Evolutionary conservation across 2,113 vertebrate species (phyloP), one percentile per base, ranked within the genome.

Genomic region (Phycodurus eques): DNA sequence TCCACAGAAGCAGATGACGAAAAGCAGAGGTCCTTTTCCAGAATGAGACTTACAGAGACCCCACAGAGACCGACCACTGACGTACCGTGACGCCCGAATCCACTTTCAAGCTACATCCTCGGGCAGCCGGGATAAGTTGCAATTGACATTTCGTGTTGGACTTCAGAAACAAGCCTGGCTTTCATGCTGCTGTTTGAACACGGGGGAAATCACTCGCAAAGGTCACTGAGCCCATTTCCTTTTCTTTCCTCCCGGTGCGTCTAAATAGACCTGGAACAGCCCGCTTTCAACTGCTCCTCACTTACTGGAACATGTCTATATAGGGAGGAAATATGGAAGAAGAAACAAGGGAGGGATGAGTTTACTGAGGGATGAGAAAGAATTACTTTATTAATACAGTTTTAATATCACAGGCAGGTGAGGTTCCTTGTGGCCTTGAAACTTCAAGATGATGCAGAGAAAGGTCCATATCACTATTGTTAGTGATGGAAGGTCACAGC

Each of bases 171-270:
- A 93, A 93, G 83, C 92, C 84, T 74, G 85, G 90, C 93, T 93
- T 93, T 93, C 90, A 93, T 93, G 90, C 89, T 90, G 90, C 86
- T 91, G 92, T 92, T 93, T 93, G 92, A 93, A 92, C 88, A 88
- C 85, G 87, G 88, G 92, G 90, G 91, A 92, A 92, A 92, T 91
- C 91, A 90, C 88, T 88, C 60, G 74, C 87, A 93, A 93, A 93
- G 92, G 92, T 93, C 93, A 93, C 87, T 90, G 90, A 92, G 90
- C 93, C 91, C 92, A 93, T 93, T 93, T 93, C 91, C 92, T 90
- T 61, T 90, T 91, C 84, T 86, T 82, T 86, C 77, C 82, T 89
- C 79, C 73, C 53, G 63, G 80, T 84, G 85, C 81, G 88, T 86
- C 79, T 85, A 87, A 88, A 91, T 47, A 49, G 87, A 91, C 88